phyloP scores from a whole-genome alignment of 53 echinoderm and acorn worm genomes.

The Holothuria leucospilota region DNA sequence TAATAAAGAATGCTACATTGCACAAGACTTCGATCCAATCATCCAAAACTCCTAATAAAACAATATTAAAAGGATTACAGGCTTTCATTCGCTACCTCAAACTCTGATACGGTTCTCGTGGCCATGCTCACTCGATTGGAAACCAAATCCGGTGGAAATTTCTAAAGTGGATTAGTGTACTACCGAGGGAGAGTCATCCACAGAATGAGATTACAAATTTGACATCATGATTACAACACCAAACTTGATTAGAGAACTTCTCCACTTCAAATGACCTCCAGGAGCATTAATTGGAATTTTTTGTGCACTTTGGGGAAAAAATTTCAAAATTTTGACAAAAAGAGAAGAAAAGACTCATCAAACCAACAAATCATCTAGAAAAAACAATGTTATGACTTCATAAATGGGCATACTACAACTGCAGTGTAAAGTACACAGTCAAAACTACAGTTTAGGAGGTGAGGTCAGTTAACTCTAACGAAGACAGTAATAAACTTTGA shows the following conservation, averaged over 20 bases:
- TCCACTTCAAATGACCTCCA: constrained; percentile 48
- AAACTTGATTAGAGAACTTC: constrained; percentile 42
- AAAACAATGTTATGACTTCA: too few relatives aligned
- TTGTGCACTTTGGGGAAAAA: constrained; percentile 31
- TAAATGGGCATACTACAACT: not conserved
- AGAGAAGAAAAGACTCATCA: not conserved
- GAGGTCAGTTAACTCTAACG: too few relatives aligned
- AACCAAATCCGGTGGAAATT: constrained; percentile 45
- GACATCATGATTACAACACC: constrained; percentile 49
- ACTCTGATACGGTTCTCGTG: constrained; percentile 21
- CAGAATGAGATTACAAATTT: constrained; percentile 54
- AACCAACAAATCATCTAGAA: too few relatives aligned
- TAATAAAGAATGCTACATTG: constrained; percentile 38
- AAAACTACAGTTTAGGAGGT: too few relatives aligned
- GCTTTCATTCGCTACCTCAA: constrained; percentile 42
- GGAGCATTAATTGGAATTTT: constrained; percentile 37
- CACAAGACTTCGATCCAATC: constrained; percentile 47
- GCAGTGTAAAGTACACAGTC: not conserved
- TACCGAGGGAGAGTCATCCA: constrained; percentile 32
- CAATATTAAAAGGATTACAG: constrained; percentile 53
- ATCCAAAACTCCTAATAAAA: constrained; percentile 48
- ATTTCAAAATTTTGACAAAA: constrained; percentile 24
- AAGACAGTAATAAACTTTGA: too few relatives aligned
- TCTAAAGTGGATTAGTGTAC: constrained; percentile 43
- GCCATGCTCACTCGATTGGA: constrained; percentile 50